Base-by-base conservation (phyloP, 2,797 vertebrate genomes). In the Myripristis murdjan region DNA sequence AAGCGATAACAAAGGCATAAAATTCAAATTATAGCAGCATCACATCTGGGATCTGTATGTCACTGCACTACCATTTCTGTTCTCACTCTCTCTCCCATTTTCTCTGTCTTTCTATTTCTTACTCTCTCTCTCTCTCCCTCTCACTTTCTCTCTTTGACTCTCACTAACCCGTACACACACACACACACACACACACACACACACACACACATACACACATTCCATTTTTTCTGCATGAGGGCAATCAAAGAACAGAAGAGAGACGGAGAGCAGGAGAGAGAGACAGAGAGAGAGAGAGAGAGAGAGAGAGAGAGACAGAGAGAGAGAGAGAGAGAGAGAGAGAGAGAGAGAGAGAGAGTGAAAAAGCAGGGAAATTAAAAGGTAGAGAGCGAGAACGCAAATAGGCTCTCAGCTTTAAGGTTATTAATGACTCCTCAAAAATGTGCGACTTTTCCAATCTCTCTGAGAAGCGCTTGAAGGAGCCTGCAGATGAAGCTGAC, bases 401-500 rank as follows among this genome's bases (percentile, higher is more conserved):
- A 99, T 95, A 99, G 96, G 97, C 97, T 96, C 97, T 99, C 97
- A 98, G 97, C 97, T 98, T 98, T 97, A 98, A 96, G 96, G 97
- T 99, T 99, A 99, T 99, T 99, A 99, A 99, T 99, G 97, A 98
- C 97, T 99, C 97, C 96, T 99, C 98, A 98, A 99, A 99, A 99
- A 98, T 98, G 96, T 96, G 95, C 79, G 97, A 98, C 97, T 99
- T 99, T 99, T 99, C 98, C 98, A 99, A 99, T 99, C 97, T 99
- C 96, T 98, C 95, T 90, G 96, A 99, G 98, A 99, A 98, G 97
- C 98, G 98, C 98, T 97, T 99, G 98, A 99, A 97, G 96, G 98
- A 98, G 97, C 97, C 97, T 97, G 97, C 96, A 98, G 98, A 99
- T 99, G 98, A 99, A 98, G 98, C 97, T 99, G 98, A 99, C 98